Evolutionary conservation across 2,113 vertebrate species (phyloP).

Genomic region (Romanogobio albipinnatus): DNA sequence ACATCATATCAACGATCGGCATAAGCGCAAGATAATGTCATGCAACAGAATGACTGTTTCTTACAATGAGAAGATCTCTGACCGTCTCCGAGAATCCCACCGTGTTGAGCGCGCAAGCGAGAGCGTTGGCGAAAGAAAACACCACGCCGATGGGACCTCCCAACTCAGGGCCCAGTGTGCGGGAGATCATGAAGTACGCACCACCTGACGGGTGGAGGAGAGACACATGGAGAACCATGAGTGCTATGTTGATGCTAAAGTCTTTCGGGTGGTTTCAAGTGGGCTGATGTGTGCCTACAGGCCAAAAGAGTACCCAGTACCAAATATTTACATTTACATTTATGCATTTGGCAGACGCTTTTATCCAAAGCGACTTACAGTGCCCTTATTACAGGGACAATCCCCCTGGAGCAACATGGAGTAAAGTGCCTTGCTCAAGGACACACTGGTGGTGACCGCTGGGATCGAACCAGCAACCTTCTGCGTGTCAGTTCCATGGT

Average conservation of each 20-base stretch:
- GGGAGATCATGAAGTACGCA: conserved; percentile 76
- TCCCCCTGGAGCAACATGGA: too few species aligned
- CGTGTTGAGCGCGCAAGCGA: conserved; percentile 74
- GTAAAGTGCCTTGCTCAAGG: too few species aligned
- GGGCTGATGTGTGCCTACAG: neutral
- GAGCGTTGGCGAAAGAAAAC: conserved; percentile 74
- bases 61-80: conserved; percentile 69
- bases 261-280: too few species aligned
- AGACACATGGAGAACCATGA: neutral
- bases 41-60: neutral
- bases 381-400: too few species aligned
- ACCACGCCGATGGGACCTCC: conserved; percentile 72
- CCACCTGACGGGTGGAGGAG: conserved; percentile 61
- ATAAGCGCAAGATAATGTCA: neutral
- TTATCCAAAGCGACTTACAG: too few species aligned
- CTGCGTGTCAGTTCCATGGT: too few species aligned
- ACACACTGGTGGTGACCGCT: too few species aligned
- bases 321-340: too few species aligned
- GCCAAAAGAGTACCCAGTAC: too few species aligned
- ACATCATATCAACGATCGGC: neutral
- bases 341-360: too few species aligned
- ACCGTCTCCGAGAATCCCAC: conserved; percentile 76
- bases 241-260: too few species aligned
- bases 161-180: conserved; percentile 72
- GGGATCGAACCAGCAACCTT: too few species aligned